Evolutionary conservation across 2,113 vertebrate species (phyloP).

Genomic region (Choloepus hoffmanni): DNA sequence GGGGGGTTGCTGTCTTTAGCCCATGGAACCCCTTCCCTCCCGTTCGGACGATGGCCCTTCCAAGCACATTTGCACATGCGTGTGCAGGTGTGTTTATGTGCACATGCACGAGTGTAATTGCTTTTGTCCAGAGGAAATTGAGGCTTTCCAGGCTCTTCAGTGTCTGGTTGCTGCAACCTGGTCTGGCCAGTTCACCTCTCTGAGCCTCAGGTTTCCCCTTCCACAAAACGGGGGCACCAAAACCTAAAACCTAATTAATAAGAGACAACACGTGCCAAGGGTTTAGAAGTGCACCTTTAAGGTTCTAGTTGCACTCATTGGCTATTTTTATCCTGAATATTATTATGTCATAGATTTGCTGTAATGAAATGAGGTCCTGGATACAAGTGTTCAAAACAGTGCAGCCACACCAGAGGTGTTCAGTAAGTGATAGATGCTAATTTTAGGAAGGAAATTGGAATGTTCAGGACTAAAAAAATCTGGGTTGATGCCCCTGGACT

Average conservation of each 20-base stretch:
- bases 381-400: rapidly evolving
- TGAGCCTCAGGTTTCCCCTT: not conserved
- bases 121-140: not conserved
- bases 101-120: too few relatives aligned
- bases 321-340: not conserved
- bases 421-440: rapidly evolving
- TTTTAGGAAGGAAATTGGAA: not conserved
- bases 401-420: rapidly evolving
- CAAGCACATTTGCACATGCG: not conserved
- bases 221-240: not conserved
- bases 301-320: too few relatives aligned
- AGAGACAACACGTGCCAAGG: not conserved
- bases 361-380: too few relatives aligned
- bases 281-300: not conserved
- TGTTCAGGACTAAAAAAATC: not conserved
- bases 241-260: not conserved
- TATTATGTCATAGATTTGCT: not conserved
- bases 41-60: not conserved
- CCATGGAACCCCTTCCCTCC: not conserved
- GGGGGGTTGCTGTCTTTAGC: not conserved
- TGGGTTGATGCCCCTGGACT: too few relatives aligned
- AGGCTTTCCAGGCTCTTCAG: not conserved
- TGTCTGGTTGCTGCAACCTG: not conserved
- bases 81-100: too few relatives aligned
- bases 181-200: not conserved